Evolutionary conservation across 2,888 invertebrate genomes (phyloP), one percentile per base, ranked within the genome.

Genomic region (Heliconius sara): DNA sequence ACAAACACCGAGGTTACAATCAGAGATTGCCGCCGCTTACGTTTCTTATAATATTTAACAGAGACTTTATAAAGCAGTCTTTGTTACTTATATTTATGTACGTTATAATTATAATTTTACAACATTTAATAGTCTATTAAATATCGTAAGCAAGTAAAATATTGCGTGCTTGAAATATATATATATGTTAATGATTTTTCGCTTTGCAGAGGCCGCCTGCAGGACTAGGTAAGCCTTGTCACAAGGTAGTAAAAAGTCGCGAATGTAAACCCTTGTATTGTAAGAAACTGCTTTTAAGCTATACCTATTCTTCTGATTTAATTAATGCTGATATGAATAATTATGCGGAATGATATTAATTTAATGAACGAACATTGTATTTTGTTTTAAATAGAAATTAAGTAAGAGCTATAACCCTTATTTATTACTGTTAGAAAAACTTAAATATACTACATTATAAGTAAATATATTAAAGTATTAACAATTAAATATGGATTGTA

Each of bases 191-290:
- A 34, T 43, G 22, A 9, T 47, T 52, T 39, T 34, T 71, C 63
- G 63, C 79, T 57, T 86, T 86, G 22, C 85, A 91, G 91, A 86
- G 83, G 6, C 80, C 83, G 7, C 82, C 86, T 9, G 83, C 87
- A 10, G 89, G 89, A 10, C 76, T 82, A 10, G 91, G 92, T 27
- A 89, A 86, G 79, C 85, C 87, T 1, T 94, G 94, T 83, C 89
- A 88, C 71, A 91, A 87, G 76, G 84, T 93, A 67, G 85, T 95
- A 76, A 94, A 91, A 84, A 92, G 90, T 80, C 91, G 93, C 2
- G 78, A 82, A 5, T 95, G 95, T 85, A 90, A 86, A 66, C 93
- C 91, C 2, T 82, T 84, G 1, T 87, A 90, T 57, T 95, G 94
- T 83, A 89, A 87, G 47, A 86, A 84, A 79, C 71, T 81, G 43